Conservation (phyloP, 2,797 vertebrate genomes). For the Merluccius polli region DNA sequence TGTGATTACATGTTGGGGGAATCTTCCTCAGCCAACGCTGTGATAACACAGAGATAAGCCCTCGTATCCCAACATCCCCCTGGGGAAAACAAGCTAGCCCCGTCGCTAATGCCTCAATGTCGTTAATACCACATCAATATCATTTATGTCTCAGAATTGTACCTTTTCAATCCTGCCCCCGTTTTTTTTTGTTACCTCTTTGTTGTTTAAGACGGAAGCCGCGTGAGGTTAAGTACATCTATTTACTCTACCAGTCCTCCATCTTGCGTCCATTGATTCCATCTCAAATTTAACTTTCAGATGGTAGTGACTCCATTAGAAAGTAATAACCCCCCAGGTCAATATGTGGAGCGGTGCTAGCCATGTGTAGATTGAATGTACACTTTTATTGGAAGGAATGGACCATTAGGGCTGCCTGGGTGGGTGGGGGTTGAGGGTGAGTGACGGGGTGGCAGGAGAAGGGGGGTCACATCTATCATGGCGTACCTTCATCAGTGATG, state of each 20-base stretch:
- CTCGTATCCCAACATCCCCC: slow-evolving; percentile 38
- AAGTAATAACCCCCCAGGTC: slow-evolving; percentile 56
- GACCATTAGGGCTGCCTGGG: slow-evolving; percentile 59
- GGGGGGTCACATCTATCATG: slow-evolving; percentile 60
- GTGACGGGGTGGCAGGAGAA: slow-evolving; percentile 24
- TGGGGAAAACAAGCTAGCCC: slow-evolving; percentile 42
- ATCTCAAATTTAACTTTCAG: slow-evolving; percentile 66
- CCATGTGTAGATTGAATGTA: slow-evolving; percentile 60
- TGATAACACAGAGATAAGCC: slow-evolving; percentile 37
- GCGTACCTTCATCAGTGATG: slow-evolving; percentile 66
- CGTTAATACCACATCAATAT: slow-evolving; percentile 36
- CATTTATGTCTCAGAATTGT: slow-evolving; percentile 48
- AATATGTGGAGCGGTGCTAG: slow-evolving; percentile 57
- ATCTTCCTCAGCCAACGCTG: slow-evolving; percentile 23
- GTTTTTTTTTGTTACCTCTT: slow-evolving; percentile 20
- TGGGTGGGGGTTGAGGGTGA: background rate
- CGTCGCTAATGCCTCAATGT: slow-evolving; percentile 35
- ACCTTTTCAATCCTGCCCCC: slow-evolving; percentile 29
- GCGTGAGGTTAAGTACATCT: slow-evolving; percentile 57
- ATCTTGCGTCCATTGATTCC: slow-evolving; percentile 65
- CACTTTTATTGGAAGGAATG: slow-evolving; percentile 63
- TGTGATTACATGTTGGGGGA: slow-evolving; percentile 51
- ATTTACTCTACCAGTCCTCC: slow-evolving; percentile 59
- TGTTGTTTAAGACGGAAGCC: slow-evolving; percentile 40
- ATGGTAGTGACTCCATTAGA: slow-evolving; percentile 67